Conservation (phyloP, 2,113 vertebrate genomes). For the Oryzias melastigma region DNA sequence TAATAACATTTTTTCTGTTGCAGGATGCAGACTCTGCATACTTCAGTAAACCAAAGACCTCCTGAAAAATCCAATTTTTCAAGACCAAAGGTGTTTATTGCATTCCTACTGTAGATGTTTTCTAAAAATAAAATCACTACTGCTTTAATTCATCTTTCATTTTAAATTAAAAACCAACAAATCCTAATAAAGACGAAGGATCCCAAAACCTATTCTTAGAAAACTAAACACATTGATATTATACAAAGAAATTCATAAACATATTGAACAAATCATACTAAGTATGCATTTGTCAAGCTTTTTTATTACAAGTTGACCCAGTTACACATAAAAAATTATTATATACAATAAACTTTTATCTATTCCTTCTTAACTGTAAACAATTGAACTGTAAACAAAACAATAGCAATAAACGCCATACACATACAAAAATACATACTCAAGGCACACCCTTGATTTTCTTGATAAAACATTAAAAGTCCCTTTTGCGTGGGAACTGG, state of each 20-base stretch:
- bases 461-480: constrained; percentile 56
- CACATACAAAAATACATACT: constrained; percentile 52
- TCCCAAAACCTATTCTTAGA: no score
- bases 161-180: no score
- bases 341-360: constrained; percentile 64
- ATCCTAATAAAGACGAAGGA: no score
- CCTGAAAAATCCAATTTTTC: constrained; percentile 45
- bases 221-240: no score
- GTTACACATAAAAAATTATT: constrained; percentile 70
- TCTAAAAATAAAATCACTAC: constrained; percentile 5
- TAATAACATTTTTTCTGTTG: constrained; percentile 16
- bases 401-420: constrained; percentile 60
- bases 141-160: not conserved
- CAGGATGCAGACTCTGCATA: constrained; percentile 88
- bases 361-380: constrained; percentile 66
- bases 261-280: constrained; percentile 1
- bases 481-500: constrained; percentile 36
- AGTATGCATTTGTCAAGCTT: constrained; percentile 33
- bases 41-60: constrained; percentile 74
- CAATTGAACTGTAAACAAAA: constrained; percentile 72
- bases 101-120: constrained; percentile 14
- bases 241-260: no score
- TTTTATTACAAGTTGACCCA: constrained; percentile 73
- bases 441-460: constrained; percentile 74
- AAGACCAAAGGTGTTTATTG: constrained; percentile 7